Evolutionary conservation across 2,113 vertebrate genomes (phyloP).

Genomic region (Brachyhypopomus gauderio): DNA sequence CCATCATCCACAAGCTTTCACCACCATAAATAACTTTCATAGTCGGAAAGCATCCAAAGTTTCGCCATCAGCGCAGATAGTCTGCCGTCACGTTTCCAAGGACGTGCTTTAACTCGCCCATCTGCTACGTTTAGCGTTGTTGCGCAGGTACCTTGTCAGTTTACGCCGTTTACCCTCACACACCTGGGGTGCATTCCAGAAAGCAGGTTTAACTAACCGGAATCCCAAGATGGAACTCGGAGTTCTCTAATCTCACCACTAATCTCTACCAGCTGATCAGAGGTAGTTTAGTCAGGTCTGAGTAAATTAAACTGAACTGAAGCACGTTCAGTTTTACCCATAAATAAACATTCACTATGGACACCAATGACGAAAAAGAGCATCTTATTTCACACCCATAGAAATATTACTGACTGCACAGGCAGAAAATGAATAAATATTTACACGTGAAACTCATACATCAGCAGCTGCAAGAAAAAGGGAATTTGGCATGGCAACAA

Average conservation of each 20-base stretch:
- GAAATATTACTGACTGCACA: no score
- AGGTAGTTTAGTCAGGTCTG: neutral
- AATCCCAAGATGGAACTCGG: neutral
- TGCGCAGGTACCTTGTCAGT: neutral
- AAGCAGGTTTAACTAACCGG: neutral
- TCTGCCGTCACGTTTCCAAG: neutral
- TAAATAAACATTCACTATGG: neutral
- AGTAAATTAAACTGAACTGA: no score
- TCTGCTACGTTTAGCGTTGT: neutral
- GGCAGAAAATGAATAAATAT: neutral
- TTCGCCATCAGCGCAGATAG: neutral
- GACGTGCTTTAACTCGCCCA: neutral
- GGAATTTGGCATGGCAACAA: neutral
- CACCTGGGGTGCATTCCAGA: neutral
- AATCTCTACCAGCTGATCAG: neutral
- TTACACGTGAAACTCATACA: neutral
- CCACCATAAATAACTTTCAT: neutral
- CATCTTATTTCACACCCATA: neutral
- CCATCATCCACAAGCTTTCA: neutral
- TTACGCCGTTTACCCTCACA: no score
- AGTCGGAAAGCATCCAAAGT: neutral
- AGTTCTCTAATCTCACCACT: neutral
- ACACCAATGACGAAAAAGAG: constrained; percentile 1
- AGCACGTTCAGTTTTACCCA: no score
- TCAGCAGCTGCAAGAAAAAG: neutral